Evolutionary conservation across 1,140 invertebrate genomes (phyloP).

Genomic region (Tetramorium parvispinum): DNA sequence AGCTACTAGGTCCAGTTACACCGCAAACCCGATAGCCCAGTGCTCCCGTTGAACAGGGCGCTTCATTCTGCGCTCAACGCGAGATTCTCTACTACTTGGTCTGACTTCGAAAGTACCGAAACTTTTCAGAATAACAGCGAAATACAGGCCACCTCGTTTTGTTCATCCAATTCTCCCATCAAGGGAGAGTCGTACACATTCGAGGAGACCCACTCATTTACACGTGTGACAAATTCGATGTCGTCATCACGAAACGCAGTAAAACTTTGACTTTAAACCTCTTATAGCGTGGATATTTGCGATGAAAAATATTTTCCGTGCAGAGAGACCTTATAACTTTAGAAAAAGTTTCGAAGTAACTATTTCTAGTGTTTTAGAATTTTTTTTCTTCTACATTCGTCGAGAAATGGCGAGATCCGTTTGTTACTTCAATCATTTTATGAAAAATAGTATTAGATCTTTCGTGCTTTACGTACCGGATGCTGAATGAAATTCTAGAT

Average conservation of each 20-base stretch:
- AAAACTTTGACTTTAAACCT: neutral
- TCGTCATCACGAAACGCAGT: neutral
- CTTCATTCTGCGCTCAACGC: slow-evolving; percentile 35
- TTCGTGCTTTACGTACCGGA: neutral
- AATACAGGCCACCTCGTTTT: slow-evolving; percentile 33
- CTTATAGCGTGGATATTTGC: neutral
- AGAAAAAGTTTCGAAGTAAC: neutral
- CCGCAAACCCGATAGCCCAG: slow-evolving; percentile 76
- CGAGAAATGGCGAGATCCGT: neutral
- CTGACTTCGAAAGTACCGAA: slow-evolving; percentile 44
- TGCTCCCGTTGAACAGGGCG: slow-evolving; percentile 65
- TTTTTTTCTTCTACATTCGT: neutral
- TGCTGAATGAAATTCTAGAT: slow-evolving; percentile 14
- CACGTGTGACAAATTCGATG: slow-evolving; percentile 1
- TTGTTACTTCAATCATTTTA: neutral
- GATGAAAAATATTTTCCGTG: neutral
- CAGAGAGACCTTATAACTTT: neutral
- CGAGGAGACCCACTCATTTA: neutral
- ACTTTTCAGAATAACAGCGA: slow-evolving; percentile 53
- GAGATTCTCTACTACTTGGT: slow-evolving; percentile 49
- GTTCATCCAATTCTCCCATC: neutral
- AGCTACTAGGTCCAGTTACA: slow-evolving; percentile 74
- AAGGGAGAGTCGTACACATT: neutral
- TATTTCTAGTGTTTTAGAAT: neutral
- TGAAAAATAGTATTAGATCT: neutral